A percentile compares a stretch with the other conserved stretches of the same genome.
Conservation (phyloP, 2,888 invertebrate genomes). For the Amitus sp. region DNA sequence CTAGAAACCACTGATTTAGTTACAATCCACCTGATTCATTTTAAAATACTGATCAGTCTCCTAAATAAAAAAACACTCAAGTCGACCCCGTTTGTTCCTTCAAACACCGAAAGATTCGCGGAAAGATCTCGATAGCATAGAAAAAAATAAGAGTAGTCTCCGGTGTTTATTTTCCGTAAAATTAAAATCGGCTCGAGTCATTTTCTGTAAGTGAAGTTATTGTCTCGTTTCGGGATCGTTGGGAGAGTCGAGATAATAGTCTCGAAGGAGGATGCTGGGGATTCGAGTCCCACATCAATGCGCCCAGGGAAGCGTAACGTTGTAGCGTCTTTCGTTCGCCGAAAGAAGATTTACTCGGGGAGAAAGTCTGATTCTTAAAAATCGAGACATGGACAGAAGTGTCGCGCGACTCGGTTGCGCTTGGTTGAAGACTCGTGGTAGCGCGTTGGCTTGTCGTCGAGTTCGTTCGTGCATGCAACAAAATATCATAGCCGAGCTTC, state of each 20-base stretch:
- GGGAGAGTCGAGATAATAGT: constrained; percentile 22
- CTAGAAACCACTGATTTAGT: no score
- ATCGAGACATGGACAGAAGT: no score
- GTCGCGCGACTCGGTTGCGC: constrained; percentile 46
- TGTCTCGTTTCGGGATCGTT: constrained; percentile 29
- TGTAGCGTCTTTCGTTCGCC: constrained; percentile 20
- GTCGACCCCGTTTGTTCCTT: constrained; percentile 45
- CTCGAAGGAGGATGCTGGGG: constrained; percentile 25
- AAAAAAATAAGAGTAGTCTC: no score
- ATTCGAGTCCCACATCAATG: constrained; percentile 37
- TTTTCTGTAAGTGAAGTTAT: constrained; percentile 1
- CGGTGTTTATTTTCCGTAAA: no score
- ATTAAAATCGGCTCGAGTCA: neutral
- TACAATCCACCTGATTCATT: no score
- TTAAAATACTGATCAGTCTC: no score
- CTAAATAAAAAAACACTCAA: no score
- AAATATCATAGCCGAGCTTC: constrained; percentile 56
- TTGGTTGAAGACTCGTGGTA: constrained; percentile 43
- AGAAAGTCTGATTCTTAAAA: no score
- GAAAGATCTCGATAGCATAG: neutral
- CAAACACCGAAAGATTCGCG: constrained; percentile 48
- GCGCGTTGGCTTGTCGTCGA: constrained; percentile 50
- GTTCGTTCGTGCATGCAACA: constrained; percentile 59
- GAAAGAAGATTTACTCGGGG: constrained; percentile 18
- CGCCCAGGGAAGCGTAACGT: constrained; percentile 36